phyloP scores from a whole-genome alignment of 23 tunicate species.

The Clavelina lepadiformis region DNA sequence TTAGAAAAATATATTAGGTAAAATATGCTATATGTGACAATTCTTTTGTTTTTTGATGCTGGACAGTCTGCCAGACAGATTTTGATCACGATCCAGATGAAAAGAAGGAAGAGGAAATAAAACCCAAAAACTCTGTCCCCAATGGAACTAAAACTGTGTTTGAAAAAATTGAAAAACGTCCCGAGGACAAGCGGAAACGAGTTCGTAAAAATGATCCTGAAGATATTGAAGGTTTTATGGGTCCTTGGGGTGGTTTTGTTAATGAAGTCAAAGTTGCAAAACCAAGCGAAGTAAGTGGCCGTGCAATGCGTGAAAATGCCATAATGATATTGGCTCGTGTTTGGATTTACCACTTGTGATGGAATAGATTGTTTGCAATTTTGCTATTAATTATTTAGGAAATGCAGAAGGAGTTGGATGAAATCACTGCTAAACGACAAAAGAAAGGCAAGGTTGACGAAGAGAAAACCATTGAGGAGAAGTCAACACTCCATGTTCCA shows the following conservation, averaged over 20 bases:
- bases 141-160: conserved; percentile 62
- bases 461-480: conserved; percentile 72
- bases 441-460: conserved; percentile 67
- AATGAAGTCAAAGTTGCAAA: conserved; percentile 77
- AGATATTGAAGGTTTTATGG: conserved; percentile 87
- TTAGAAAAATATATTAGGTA: not conserved
- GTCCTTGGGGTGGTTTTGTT: conserved; percentile 91
- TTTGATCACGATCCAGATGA: conserved; percentile 53
- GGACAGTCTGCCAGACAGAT: conserved; percentile 31
- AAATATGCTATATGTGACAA: not conserved
- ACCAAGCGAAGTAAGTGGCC: conserved; percentile 60
- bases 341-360: not conserved
- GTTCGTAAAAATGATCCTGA: conserved; percentile 77
- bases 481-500: conserved; percentile 75
- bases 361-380: not conserved
- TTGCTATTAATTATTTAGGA: conserved; percentile 31
- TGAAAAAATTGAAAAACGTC: conserved; percentile 62
- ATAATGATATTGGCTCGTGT: too few relatives aligned
- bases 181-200: conserved; percentile 76
- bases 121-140: conserved; percentile 14
- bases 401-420: conserved; percentile 83
- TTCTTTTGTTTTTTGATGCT: conserved; percentile 9
- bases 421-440: conserved; percentile 63
- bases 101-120: conserved; percentile 10
- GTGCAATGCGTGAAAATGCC: not conserved